Percentiles rank a stretch among this genome's conserved stretches.
phyloP scores from a whole-genome alignment of 2,113 vertebrate species.

The Sclerurus mexicanus region DNA sequence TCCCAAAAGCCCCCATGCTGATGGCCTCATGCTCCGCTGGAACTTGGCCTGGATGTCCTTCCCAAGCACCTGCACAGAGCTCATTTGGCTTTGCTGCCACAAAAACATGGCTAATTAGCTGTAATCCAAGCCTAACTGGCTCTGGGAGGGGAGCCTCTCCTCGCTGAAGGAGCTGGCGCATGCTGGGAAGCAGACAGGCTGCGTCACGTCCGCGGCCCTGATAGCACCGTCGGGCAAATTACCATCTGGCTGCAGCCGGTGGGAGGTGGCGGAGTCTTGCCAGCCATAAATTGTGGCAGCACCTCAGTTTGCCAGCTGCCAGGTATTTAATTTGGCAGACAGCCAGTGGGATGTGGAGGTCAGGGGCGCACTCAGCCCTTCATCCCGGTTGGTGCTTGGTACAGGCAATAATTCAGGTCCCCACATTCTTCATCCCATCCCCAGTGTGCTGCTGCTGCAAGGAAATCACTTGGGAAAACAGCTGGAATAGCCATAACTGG shows the following conservation, averaged over 20 bases:
- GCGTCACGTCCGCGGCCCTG: rapidly evolving
- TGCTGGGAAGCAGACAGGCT: neutral
- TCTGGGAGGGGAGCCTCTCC: neutral
- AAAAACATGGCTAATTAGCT: neutral
- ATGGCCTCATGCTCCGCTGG: neutral
- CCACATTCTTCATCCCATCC: neutral
- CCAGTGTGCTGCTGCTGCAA: neutral
- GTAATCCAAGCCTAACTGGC: neutral
- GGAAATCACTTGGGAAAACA: neutral
- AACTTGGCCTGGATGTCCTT: neutral
- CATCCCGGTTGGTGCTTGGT: neutral
- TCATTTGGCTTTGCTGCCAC: neutral
- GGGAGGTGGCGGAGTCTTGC: rapidly evolving
- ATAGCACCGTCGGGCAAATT: rapidly evolving
- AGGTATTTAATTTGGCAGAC: neutral
- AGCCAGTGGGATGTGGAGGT: neutral
- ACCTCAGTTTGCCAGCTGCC: neutral
- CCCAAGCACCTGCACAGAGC: neutral
- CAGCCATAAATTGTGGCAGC: neutral
- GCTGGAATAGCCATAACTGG: neutral
- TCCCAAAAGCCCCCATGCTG: neutral
- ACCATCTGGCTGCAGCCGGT: neutral
- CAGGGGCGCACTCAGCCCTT: neutral
- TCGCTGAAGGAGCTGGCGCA: rapidly evolving
- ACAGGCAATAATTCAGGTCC: neutral